Evolutionary conservation across 1,140 invertebrate species (phyloP).

Genomic region (Pseudachorutes palmiensis): DNA sequence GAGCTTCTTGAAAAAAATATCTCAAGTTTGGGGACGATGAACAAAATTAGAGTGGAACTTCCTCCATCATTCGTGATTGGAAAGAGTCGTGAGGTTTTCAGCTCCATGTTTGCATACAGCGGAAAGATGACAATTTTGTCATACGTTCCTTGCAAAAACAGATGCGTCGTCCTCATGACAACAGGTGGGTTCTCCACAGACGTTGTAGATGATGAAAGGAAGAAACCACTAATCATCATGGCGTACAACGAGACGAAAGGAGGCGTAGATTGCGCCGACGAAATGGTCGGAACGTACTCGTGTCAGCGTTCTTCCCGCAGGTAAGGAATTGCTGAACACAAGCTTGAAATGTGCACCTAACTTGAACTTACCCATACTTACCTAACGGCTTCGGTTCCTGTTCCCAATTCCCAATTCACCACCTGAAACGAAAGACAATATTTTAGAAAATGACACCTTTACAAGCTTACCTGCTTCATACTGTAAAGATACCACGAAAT

Average conservation of each 20-base stretch:
- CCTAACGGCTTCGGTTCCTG: no score
- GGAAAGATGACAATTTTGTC: background rate
- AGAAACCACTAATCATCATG: slow-evolving; percentile 43
- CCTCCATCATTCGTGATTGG: background rate
- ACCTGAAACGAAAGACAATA: no score
- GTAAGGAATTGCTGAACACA: no score
- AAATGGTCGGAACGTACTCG: background rate
- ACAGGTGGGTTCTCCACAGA: background rate
- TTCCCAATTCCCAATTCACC: no score
- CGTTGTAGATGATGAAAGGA: background rate
- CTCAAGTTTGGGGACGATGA: background rate
- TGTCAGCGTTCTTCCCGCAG: background rate
- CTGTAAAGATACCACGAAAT: no score
- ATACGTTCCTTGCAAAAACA: background rate
- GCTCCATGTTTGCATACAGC: background rate
- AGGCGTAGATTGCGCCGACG: slow-evolving; percentile 43
- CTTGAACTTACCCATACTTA: no score
- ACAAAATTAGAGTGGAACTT: background rate
- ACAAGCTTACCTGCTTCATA: no score
- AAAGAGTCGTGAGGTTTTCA: background rate
- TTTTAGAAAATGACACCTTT: no score
- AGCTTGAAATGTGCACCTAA: no score
- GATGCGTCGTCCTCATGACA: background rate
- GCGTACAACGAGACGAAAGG: slow-evolving; percentile 46
- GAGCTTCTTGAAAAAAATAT: slow-evolving; percentile 4